These are phyloP conservation scores for Platorchestia sp. DNA, from an alignment of 1,140 invertebrate genomes.

Conservation along the genomic window DNA sequence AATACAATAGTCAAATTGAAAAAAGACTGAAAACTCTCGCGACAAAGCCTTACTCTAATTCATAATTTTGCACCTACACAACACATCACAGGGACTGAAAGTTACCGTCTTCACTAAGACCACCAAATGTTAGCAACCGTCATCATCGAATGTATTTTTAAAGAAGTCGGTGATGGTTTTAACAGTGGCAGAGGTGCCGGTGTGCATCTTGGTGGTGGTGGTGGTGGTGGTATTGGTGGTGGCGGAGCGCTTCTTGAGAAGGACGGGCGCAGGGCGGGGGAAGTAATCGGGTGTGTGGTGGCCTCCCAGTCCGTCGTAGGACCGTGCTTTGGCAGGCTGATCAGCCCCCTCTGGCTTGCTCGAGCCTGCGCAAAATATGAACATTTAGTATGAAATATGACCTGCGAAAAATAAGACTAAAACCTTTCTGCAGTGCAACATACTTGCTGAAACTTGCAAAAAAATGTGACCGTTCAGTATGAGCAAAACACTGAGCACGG, in stretches of 20 bases:
- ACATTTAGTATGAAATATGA: too few species aligned
- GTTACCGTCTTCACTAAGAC: not conserved
- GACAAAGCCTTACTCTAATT: not conserved
- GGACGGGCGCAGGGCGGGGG: not conserved
- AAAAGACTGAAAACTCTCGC: not conserved
- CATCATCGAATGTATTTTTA: conserved; percentile 16
- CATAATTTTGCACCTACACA: not conserved
- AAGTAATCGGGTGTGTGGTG: conserved; percentile 69
- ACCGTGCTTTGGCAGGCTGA: not conserved
- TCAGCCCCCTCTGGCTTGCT: not conserved
- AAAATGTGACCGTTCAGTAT: too few species aligned
- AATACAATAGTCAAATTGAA: not conserved
- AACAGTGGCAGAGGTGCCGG: not conserved
- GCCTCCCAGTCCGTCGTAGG: conserved; percentile 44
- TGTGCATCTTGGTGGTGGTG: not conserved
- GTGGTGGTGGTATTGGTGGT: too few species aligned
- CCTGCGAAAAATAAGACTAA: too few species aligned
- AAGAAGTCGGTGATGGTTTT: conserved; percentile 28
- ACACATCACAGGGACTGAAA: not conserved
- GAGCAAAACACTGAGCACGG: too few species aligned
- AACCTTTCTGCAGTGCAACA: too few species aligned
- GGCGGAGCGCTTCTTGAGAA: not conserved
- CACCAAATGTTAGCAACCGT: not conserved
- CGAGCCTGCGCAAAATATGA: not conserved
- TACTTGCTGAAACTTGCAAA: too few species aligned